Evolutionary conservation across 1,140 invertebrate species (phyloP).

Genomic region (Pogonomyrmex californicus): DNA sequence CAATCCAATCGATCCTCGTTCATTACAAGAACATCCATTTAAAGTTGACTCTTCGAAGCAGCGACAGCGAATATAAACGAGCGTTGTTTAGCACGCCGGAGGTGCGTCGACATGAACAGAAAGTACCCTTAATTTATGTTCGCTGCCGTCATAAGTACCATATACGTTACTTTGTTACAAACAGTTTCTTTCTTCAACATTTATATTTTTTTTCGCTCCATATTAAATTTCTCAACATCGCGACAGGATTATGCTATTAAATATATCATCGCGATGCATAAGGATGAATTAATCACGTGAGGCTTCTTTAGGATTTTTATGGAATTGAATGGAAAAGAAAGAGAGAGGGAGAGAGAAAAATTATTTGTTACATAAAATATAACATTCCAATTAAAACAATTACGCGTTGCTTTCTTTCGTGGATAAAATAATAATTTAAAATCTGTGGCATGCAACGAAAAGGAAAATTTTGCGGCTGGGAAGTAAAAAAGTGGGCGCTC

Average conservation of each 20-base stretch:
- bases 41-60: slow-evolving; percentile 67
- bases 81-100: slow-evolving; percentile 70
- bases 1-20: slow-evolving; percentile 70
- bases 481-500: slow-evolving; percentile 17
- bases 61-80: slow-evolving; percentile 69
- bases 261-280: not conserved
- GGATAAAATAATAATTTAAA: not conserved
- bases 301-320: not conserved
- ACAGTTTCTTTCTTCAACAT: not conserved
- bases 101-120: slow-evolving; percentile 69
- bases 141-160: slow-evolving; percentile 19
- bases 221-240: not conserved
- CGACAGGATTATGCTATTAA: not conserved
- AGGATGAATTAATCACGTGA: not conserved
- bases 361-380: not conserved
- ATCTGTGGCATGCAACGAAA: slow-evolving; percentile 17
- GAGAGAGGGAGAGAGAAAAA: not conserved
- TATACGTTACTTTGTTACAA: slow-evolving; percentile 42
- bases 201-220: slow-evolving; percentile 1
- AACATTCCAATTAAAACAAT: slow-evolving; percentile 23
- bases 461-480: slow-evolving; percentile 50
- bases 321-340: not conserved
- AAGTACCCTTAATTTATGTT: slow-evolving; percentile 55
- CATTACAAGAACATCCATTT: slow-evolving; percentile 68
- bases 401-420: not conserved